These are phyloP conservation scores for Drosophila bunnanda DNA, from an alignment of 2,888 invertebrate species.

Conservation along the genomic window DNA sequence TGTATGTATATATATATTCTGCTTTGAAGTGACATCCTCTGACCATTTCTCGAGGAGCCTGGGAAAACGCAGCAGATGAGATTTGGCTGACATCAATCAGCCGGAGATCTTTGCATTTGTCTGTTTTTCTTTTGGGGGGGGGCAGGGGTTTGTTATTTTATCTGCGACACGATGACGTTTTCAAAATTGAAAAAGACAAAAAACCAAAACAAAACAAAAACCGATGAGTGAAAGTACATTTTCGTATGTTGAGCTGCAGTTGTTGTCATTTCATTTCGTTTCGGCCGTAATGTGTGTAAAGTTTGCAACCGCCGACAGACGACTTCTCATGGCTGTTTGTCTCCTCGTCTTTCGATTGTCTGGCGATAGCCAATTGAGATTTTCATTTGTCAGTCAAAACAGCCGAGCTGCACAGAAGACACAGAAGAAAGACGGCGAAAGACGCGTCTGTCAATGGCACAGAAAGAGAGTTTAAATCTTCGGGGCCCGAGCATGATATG, in stretches of 20 bases:
- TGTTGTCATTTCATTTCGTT: conserved; percentile 66
- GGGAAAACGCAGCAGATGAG: conserved; percentile 26
- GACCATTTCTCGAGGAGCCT: conserved; percentile 30
- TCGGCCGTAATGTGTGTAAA: conserved; percentile 74
- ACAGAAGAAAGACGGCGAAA: conserved; percentile 23
- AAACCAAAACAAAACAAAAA: conserved; percentile 32
- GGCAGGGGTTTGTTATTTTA: conserved; percentile 38
- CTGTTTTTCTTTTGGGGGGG: conserved; percentile 33
- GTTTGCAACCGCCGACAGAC: conserved; percentile 59
- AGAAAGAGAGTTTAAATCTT: conserved; percentile 71
- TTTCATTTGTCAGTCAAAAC: conserved; percentile 77
- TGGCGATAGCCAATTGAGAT: conserved; percentile 79
- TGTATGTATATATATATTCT: conserved; percentile 68
- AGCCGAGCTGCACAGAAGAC: conserved; percentile 19
- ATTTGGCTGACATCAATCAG: conserved; percentile 64
- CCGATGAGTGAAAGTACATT: conserved; percentile 79
- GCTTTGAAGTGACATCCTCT: conserved; percentile 60
- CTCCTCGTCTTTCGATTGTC: conserved; percentile 74
- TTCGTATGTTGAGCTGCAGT: conserved; percentile 64
- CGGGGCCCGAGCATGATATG: conserved; percentile 64
- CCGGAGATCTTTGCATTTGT: conserved; percentile 61
- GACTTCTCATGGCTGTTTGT: conserved; percentile 53
- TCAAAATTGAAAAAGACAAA: conserved; percentile 59
- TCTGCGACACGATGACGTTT: conserved; percentile 74
- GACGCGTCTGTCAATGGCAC: conserved; percentile 75